These are phyloP conservation scores for Notolepis coatsorum DNA, from an alignment of 2,797 vertebrate species.

Conservation along the genomic window DNA sequence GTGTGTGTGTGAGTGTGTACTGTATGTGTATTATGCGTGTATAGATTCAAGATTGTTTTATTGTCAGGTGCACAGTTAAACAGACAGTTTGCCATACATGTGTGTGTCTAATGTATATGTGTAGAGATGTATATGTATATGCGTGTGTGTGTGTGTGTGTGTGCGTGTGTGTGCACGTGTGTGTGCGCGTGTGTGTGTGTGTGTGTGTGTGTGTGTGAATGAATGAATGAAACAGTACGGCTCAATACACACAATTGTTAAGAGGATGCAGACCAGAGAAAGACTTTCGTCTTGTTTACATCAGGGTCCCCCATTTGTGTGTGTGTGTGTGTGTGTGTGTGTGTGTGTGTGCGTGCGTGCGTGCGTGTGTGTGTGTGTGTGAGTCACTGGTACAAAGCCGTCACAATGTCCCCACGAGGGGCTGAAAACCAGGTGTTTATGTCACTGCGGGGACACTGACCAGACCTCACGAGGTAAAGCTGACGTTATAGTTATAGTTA, in stretches of 20 bases:
- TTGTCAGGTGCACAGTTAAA: too few relatives aligned
- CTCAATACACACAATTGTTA: too few relatives aligned
- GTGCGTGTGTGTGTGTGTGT: conserved; percentile 13
- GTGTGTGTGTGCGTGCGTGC: conserved; percentile 17
- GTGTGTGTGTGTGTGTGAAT: conserved; percentile 13
- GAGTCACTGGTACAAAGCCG: too few relatives aligned
- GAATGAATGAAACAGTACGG: conserved; percentile 53
- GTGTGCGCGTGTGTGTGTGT: conserved; percentile 10
- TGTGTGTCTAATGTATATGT: conserved; percentile 2
- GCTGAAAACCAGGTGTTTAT: too few relatives aligned
- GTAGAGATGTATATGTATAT: not conserved
- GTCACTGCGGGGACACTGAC: too few relatives aligned
- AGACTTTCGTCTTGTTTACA: too few relatives aligned
- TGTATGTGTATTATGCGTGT: not conserved
- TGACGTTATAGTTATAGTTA: too few relatives aligned
- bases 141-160: not conserved
- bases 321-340: conserved; percentile 1
- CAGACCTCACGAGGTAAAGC: too few relatives aligned
- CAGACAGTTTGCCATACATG: too few relatives aligned
- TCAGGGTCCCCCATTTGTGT: conserved; percentile 2
- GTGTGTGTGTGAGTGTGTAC: not conserved
- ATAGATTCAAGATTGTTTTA: too few relatives aligned
- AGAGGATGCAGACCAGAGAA: too few relatives aligned
- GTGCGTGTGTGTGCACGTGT: not conserved
- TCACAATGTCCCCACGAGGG: too few relatives aligned